Percentiles rank a stretch among this genome's conserved stretches.
Conservation (phyloP, 2,797 vertebrate genomes). For the Scleropages formosus region DNA sequence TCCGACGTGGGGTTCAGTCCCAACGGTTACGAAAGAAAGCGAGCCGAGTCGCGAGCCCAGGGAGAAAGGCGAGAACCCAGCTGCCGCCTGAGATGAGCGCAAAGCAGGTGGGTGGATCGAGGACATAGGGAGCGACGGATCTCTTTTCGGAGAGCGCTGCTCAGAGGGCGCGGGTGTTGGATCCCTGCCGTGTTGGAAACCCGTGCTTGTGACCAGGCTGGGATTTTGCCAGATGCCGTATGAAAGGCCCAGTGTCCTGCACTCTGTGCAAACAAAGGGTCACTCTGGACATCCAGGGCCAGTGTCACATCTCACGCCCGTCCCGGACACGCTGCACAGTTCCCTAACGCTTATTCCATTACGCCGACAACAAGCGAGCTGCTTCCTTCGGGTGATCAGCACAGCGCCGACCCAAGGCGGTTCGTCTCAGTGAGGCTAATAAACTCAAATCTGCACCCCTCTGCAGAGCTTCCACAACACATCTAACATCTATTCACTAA, state of each 20-base stretch:
- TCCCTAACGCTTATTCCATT: neutral
- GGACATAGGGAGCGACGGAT: neutral
- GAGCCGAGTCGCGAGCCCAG: neutral
- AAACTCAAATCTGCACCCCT: neutral
- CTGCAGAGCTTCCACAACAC: neutral
- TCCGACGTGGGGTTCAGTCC: neutral
- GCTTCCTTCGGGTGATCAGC: too few relatives aligned
- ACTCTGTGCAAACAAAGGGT: neutral
- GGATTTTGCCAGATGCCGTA: slow-evolving; percentile 14
- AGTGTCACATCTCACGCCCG: neutral
- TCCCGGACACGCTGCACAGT: neutral
- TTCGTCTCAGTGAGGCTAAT: neutral
- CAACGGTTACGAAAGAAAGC: neutral
- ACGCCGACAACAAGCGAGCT: neutral
- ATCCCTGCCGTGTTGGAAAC: neutral
- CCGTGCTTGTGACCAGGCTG: neutral
- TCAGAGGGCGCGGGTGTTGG: too few relatives aligned
- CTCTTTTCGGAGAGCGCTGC: neutral
- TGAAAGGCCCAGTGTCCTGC: slow-evolving; percentile 19
- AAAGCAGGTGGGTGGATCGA: neutral
- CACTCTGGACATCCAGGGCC: neutral
- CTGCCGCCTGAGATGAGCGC: neutral
- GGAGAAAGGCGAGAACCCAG: neutral
- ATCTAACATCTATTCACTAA: too few relatives aligned
- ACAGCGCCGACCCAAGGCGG: too few relatives aligned